These are phyloP conservation scores for Paragorgia papillata DNA, from an alignment of 92 coral and sea anemone genomes.

Conservation along the genomic window DNA sequence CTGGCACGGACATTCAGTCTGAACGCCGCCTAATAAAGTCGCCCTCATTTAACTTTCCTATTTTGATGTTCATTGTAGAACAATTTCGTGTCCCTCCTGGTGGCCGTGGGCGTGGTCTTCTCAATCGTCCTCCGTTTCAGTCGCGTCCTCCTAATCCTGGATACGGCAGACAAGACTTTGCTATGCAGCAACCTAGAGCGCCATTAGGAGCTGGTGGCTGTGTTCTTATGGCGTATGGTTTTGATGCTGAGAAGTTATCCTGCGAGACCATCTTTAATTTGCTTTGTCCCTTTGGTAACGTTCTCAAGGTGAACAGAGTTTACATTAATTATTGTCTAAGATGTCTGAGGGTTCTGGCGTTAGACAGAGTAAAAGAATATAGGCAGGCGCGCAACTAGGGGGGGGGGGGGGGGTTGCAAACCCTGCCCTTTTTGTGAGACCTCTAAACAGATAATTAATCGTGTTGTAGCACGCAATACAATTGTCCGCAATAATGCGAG, in stretches of 20 bases:
- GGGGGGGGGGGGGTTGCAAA: too few relatives aligned
- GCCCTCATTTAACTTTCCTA: too few relatives aligned
- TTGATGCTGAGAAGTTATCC: constrained; percentile 82
- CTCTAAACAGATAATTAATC: too few relatives aligned
- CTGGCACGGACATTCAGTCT: too few relatives aligned
- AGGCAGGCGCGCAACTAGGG: too few relatives aligned
- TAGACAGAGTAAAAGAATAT: too few relatives aligned
- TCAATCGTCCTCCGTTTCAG: constrained; percentile 76
- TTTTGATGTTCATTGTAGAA: constrained; percentile 24
- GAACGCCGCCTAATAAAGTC: too few relatives aligned
- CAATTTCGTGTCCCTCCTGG: constrained; percentile 27
- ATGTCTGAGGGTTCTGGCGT: too few relatives aligned
- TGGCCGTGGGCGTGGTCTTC: constrained; percentile 72
- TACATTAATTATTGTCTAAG: too few relatives aligned
- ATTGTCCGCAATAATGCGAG: too few relatives aligned
- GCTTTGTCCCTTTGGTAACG: constrained; percentile 98
- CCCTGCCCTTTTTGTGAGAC: too few relatives aligned
- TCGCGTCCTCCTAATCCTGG: constrained; percentile 51
- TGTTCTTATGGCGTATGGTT: constrained; percentile 92
- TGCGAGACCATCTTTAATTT: constrained; percentile 88
- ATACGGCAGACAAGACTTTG: constrained; percentile 60
- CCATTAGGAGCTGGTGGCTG: constrained; percentile 78
- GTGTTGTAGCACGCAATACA: too few relatives aligned
- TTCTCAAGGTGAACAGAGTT: constrained; percentile 65
- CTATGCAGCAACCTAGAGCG: constrained; percentile 50